Percentiles rank a stretch among this genome's conserved stretches.
Evolutionary conservation across 2,797 vertebrate genomes (phyloP).

Genomic region (Schizothorax lantsangensis): DNA sequence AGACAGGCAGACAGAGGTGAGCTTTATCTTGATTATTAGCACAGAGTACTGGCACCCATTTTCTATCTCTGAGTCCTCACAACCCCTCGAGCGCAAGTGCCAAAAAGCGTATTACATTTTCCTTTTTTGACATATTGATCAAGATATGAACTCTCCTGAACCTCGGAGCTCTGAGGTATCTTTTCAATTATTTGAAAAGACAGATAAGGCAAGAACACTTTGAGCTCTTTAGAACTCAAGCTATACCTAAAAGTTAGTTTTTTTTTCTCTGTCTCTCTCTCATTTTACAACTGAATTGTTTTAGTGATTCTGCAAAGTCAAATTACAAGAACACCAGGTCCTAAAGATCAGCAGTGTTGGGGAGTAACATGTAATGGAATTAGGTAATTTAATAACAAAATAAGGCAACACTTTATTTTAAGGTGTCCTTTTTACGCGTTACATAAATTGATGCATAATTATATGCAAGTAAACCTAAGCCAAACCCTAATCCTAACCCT

Average conservation of each 20-base stretch:
- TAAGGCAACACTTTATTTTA: not conserved
- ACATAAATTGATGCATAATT: too few relatives aligned
- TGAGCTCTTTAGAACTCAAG: slow-evolving; percentile 5
- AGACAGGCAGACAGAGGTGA: slow-evolving; percentile 26
- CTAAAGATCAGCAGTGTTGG: not conserved
- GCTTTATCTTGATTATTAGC: slow-evolving; percentile 30
- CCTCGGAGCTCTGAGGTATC: not conserved
- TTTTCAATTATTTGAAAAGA: slow-evolving; percentile 27
- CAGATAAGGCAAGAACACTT: slow-evolving; percentile 24
- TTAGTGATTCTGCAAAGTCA: not conserved
- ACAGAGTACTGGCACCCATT: not conserved
- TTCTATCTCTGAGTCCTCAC: not conserved
- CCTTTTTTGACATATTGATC: slow-evolving; percentile 33
- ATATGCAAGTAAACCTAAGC: too few relatives aligned
- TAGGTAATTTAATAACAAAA: not conserved
- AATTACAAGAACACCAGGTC: not conserved
- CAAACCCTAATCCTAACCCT: too few relatives aligned
- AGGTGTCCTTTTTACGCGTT: too few relatives aligned
- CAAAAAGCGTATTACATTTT: slow-evolving; percentile 28
- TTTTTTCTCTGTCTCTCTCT: too few relatives aligned
- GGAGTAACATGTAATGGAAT: too few relatives aligned
- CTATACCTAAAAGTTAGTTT: not conserved
- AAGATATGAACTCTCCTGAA: slow-evolving; percentile 5
- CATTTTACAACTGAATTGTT: not conserved
- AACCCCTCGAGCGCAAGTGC: not conserved